Conservation (phyloP, 2,888 invertebrate species). For the Xestia xanthographa region DNA sequence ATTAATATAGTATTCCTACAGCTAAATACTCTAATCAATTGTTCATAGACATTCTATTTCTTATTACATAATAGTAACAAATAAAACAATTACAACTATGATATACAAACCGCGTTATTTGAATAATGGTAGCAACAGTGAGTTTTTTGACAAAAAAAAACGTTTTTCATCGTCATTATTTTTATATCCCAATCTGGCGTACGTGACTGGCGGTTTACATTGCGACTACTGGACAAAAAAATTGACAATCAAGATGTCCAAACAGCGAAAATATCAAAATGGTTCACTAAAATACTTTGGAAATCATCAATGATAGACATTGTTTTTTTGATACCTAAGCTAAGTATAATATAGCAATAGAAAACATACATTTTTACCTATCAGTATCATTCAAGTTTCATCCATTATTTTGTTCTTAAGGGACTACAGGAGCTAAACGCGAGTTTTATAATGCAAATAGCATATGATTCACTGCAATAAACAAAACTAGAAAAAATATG, state of each 20-base stretch:
- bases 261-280: constrained; percentile 19
- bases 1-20: constrained; percentile 1
- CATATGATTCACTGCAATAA: too few relatives aligned
- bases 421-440: too few relatives aligned
- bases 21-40: constrained; percentile 4
- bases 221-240: constrained; percentile 26
- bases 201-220: neutral
- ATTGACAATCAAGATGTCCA: neutral
- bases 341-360: neutral
- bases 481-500: too few relatives aligned
- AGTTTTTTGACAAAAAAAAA: neutral
- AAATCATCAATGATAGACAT: constrained; percentile 1
- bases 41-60: constrained; percentile 6
- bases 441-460: too few relatives aligned
- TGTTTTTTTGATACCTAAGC: constrained; percentile 21
- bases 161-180: too few relatives aligned
- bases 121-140: constrained; percentile 9
- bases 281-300: neutral
- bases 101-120: constrained; percentile 16
- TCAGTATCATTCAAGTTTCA: neutral
- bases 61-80: constrained; percentile 16
- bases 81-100: constrained; percentile 25
- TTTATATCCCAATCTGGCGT: neutral
- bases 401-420: constrained; percentile 1
- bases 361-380: constrained; percentile 17